Evolutionary conservation across 2,797 vertebrate genomes (phyloP).

Genomic region (Leptoclinus maculatus): DNA sequence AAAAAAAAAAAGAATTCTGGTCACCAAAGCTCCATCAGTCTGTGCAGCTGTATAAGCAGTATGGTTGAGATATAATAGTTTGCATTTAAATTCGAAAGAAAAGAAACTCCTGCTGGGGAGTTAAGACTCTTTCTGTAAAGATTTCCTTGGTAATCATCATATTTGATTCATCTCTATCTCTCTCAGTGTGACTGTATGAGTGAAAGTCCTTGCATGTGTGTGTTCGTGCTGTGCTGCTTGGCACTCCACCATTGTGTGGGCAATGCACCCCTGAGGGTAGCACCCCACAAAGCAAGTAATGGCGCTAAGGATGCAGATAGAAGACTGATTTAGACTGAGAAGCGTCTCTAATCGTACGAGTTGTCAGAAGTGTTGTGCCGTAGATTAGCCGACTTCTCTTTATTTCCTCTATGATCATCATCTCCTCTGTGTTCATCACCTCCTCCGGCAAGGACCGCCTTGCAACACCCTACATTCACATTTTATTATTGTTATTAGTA

Average conservation of each 20-base stretch:
- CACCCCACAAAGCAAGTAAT: slow-evolving; percentile 80
- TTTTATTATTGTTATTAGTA: slow-evolving; percentile 42
- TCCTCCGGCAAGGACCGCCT: slow-evolving; percentile 49
- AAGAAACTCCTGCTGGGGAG: slow-evolving; percentile 50
- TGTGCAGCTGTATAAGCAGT: slow-evolving; percentile 30
- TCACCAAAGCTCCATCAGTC: slow-evolving; percentile 32
- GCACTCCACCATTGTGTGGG: slow-evolving; percentile 66
- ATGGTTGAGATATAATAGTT: slow-evolving; percentile 30
- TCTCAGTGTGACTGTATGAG: slow-evolving; percentile 38
- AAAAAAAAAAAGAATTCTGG: slow-evolving; percentile 10
- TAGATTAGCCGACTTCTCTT: slow-evolving; percentile 63
- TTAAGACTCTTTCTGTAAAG: slow-evolving; percentile 45
- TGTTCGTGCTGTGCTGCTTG: slow-evolving; percentile 48
- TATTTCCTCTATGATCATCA: slow-evolving; percentile 64
- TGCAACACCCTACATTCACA: slow-evolving; percentile 43
- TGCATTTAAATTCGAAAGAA: slow-evolving; percentile 54
- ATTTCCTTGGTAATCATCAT: slow-evolving; percentile 65
- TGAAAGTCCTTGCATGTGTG: slow-evolving; percentile 4
- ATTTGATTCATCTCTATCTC: slow-evolving; percentile 59
- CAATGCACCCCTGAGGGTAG: slow-evolving; percentile 67
- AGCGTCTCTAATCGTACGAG: slow-evolving; percentile 69
- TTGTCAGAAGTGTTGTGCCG: slow-evolving; percentile 63
- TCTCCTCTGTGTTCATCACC: slow-evolving; percentile 54
- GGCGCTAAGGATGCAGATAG: slow-evolving; percentile 76
- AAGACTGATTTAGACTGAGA: slow-evolving; percentile 73